Evolutionary conservation across 23 tunicate species (phyloP).

Genomic region (Trididemnum miniatum): DNA sequence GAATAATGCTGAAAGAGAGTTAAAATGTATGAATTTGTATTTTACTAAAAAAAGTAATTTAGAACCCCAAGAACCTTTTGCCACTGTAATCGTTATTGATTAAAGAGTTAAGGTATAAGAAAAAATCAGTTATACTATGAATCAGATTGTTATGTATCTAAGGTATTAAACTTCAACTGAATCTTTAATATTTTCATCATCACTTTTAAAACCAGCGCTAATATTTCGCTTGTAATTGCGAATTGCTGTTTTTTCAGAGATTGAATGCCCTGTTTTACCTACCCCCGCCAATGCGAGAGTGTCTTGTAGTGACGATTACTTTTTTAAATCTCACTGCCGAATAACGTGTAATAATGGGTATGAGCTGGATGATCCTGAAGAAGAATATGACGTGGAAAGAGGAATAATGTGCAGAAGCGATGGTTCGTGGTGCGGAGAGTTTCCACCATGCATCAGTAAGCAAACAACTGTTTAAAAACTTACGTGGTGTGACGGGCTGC

Average conservation of each 20-base stretch:
- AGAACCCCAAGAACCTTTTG: too few species aligned
- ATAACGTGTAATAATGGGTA: conserved; percentile 58
- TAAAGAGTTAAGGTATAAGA: too few species aligned
- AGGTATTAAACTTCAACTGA: neutral
- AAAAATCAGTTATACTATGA: too few species aligned
- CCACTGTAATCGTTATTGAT: too few species aligned
- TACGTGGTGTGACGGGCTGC: neutral
- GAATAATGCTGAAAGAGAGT: too few species aligned
- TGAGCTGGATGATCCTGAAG: conserved; percentile 63
- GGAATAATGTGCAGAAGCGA: conserved; percentile 71
- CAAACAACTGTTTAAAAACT: neutral
- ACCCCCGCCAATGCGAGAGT: conserved; percentile 48
- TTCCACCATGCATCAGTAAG: conserved; percentile 76
- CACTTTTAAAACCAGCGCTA: neutral
- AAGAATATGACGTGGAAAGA: conserved; percentile 48
- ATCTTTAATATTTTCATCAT: neutral
- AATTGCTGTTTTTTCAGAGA: too few species aligned
- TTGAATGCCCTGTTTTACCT: conserved; percentile 29
- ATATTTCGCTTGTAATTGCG: too few species aligned
- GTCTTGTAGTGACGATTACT: conserved; percentile 43
- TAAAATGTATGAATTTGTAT: too few species aligned
- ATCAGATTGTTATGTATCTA: too few species aligned
- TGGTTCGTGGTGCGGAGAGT: conserved; percentile 86
- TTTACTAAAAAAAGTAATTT: too few species aligned
- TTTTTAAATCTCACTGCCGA: conserved; percentile 66